Percentiles rank a stretch among this genome's conserved stretches.
Conservation (phyloP, 2,797 vertebrate species). For the Lithobates sylvaticus region DNA sequence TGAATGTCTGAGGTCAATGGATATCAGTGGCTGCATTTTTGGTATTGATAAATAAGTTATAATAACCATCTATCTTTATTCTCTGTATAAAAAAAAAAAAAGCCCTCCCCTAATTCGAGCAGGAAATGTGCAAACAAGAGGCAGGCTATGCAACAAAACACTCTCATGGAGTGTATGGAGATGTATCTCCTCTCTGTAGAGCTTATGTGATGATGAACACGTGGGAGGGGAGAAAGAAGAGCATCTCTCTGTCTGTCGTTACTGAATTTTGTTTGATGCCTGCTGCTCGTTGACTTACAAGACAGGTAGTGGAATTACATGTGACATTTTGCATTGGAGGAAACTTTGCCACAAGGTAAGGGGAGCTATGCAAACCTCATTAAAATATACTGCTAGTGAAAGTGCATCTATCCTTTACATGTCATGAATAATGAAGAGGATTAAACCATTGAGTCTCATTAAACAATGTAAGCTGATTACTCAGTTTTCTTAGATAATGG, state of each 20-base stretch:
- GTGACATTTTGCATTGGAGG: not conserved
- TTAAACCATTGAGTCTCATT: constrained; percentile 16
- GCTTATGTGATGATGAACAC: not conserved
- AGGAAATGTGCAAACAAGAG: not conserved
- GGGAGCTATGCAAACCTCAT: not conserved
- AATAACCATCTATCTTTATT: too few species aligned
- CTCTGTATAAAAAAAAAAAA: too few species aligned
- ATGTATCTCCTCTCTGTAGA: not conserved
- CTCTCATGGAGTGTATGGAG: too few species aligned
- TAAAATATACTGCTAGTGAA: not conserved
- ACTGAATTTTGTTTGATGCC: not conserved
- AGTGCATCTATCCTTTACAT: too few species aligned
- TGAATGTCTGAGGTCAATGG: too few species aligned
- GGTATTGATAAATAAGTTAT: too few species aligned
- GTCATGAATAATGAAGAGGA: constrained; percentile 8
- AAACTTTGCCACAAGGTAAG: not conserved
- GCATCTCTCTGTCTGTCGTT: not conserved
- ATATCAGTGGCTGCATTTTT: too few species aligned
- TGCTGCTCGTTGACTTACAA: not conserved
- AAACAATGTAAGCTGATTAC: constrained; percentile 43
- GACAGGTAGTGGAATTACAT: not conserved
- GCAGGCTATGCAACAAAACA: not conserved
- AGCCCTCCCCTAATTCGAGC: too few species aligned
- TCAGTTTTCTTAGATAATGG: not conserved
- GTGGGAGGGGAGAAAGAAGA: not conserved